Conservation (phyloP, 1,140 invertebrate genomes). For the Ladona fulva region DNA sequence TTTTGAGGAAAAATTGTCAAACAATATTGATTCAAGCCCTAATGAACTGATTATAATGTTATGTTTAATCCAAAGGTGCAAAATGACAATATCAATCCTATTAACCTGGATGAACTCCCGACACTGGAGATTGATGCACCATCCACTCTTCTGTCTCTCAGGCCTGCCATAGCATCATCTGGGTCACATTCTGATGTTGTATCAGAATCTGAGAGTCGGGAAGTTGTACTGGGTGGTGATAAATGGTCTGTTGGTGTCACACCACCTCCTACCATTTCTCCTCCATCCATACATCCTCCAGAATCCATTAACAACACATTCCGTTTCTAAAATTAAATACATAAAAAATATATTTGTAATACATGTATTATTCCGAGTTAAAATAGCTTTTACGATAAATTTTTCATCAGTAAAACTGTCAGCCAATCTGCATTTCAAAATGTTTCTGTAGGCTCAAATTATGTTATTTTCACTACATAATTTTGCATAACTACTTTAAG, state of each 20-base stretch:
- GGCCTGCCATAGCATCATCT: conserved; percentile 53
- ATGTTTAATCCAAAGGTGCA: no score
- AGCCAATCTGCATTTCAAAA: no score
- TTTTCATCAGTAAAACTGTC: no score
- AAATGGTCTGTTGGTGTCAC: conserved; percentile 69
- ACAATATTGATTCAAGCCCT: no score
- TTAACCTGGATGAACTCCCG: conserved; percentile 69
- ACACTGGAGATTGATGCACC: conserved; percentile 77
- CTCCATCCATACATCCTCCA: not conserved
- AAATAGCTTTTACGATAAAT: no score
- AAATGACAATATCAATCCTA: not conserved
- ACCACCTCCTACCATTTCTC: not conserved
- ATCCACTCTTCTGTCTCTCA: conserved; percentile 51
- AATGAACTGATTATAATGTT: no score
- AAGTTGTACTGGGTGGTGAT: conserved; percentile 81
- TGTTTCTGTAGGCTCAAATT: no score
- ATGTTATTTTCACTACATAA: no score
- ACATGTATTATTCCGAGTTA: no score
- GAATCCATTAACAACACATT: not conserved
- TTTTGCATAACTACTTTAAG: no score
- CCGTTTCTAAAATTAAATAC: not conserved
- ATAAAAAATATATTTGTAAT: no score
- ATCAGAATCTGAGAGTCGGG: conserved; percentile 84
- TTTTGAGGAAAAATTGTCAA: no score
- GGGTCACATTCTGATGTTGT: conserved; percentile 80